phyloP scores from a whole-genome alignment of 2,113 vertebrate genomes.

The Colistium nudipinnis region DNA sequence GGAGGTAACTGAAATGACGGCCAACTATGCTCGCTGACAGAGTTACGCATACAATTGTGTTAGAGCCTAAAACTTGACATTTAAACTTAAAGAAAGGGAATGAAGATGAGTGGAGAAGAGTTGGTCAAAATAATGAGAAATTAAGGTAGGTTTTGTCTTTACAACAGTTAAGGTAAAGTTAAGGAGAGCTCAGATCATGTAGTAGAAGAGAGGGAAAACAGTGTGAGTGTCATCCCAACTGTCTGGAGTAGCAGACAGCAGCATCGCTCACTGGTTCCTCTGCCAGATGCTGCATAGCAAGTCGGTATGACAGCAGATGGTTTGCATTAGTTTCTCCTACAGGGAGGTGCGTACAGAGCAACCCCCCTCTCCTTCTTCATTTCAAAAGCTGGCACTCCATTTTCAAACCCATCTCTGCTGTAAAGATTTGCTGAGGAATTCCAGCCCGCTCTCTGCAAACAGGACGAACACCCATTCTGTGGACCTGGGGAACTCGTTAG shows the following conservation, averaged over 20 bases:
- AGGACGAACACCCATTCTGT: slow-evolving; percentile 59
- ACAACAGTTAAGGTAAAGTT: not conserved
- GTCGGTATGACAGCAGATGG: slow-evolving; percentile 85
- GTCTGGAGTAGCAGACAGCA: slow-evolving; percentile 78
- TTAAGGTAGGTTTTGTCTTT: not conserved
- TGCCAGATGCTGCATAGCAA: slow-evolving; percentile 82
- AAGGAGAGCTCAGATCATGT: slow-evolving; percentile 10
- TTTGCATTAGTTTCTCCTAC: slow-evolving; percentile 82
- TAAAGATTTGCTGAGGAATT: slow-evolving; percentile 73
- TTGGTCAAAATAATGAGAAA: not conserved
- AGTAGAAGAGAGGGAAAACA: slow-evolving; percentile 30
- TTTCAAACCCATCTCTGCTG: slow-evolving; percentile 71
- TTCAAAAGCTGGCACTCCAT: slow-evolving; percentile 66
- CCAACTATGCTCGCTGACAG: not conserved
- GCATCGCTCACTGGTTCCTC: slow-evolving; percentile 70
- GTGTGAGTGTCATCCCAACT: slow-evolving; percentile 60
- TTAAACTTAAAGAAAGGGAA: not conserved
- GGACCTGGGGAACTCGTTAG: slow-evolving; percentile 76
- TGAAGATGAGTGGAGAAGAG: not conserved
- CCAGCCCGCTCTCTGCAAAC: slow-evolving; percentile 62
- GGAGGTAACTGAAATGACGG: slow-evolving; percentile 24
- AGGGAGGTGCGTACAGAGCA: slow-evolving; percentile 81
- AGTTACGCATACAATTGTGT: not conserved
- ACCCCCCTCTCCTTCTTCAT: slow-evolving; percentile 67
- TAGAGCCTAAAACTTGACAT: not conserved